These are phyloP conservation scores for Macroteleia sp. DNA, from an alignment of 2,888 invertebrate genomes.

Conservation along the genomic window DNA sequence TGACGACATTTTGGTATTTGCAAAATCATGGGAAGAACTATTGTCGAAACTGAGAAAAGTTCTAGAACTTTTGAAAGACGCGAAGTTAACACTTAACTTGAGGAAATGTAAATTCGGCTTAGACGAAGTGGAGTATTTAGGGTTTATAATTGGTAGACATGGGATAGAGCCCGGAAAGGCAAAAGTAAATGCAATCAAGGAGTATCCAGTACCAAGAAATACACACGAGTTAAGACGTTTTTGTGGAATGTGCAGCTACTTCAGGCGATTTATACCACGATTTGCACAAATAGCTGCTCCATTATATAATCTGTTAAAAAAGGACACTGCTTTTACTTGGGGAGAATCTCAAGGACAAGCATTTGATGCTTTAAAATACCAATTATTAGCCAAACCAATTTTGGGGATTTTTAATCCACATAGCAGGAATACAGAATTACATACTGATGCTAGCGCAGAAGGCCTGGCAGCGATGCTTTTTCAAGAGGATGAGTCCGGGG, in stretches of 20 bases:
- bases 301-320: neutral
- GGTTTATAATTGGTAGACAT: neutral
- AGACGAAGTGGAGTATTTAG: no score
- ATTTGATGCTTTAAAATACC: no score
- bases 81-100: no score
- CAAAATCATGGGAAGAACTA: no score
- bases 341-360: neutral
- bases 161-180: slow-evolving; percentile 38
- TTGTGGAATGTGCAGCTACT: neutral
- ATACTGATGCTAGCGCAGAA: slow-evolving; percentile 55
- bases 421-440: slow-evolving; percentile 33
- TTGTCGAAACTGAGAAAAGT: no score
- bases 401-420: slow-evolving; percentile 9
- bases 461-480: slow-evolving; percentile 62
- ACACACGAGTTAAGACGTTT: slow-evolving; percentile 13
- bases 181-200: slow-evolving; percentile 50
- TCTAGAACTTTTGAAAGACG: no score
- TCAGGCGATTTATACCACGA: slow-evolving; percentile 3
- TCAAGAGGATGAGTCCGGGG: slow-evolving; percentile 25
- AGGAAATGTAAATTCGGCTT: no score
- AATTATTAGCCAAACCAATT: slow-evolving; percentile 5
- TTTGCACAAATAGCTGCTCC: slow-evolving; percentile 5
- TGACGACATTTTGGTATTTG: no score
- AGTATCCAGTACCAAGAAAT: slow-evolving; percentile 19
- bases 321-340: slow-evolving; percentile 6